Percentiles rank a stretch among this genome's conserved stretches.
Conservation (phyloP, 2,888 invertebrate genomes). For the Caenorhabditis sulstoni region DNA sequence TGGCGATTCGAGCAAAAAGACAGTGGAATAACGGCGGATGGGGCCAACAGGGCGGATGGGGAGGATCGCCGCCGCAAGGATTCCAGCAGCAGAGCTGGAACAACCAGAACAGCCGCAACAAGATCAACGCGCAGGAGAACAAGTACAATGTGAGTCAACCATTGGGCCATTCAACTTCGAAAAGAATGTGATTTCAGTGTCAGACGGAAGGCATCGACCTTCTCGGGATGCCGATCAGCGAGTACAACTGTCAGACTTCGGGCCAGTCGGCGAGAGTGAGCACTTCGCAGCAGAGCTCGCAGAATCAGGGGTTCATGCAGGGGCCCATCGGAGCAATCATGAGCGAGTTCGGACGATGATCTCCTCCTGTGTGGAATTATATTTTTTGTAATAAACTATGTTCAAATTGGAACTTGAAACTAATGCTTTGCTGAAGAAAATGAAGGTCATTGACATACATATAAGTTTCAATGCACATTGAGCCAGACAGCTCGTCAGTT, state of each 20-base stretch:
- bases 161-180: neutral
- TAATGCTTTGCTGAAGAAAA: too few species aligned
- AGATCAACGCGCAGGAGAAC: conserved; percentile 2
- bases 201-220: conserved; percentile 22
- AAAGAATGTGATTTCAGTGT: neutral
- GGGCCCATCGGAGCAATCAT: conserved; percentile 4
- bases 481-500: too few species aligned
- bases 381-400: too few species aligned
- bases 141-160: conserved; percentile 16
- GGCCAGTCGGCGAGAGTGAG: conserved; percentile 5
- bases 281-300: neutral
- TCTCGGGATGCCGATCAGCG: conserved; percentile 19
- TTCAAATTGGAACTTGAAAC: too few species aligned
- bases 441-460: too few species aligned
- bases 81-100: conserved; percentile 12
- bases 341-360: conserved; percentile 2
- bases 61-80: neutral
- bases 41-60: conserved; percentile 1
- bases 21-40: conserved; percentile 14
- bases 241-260: conserved; percentile 15
- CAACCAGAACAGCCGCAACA: conserved; percentile 6
- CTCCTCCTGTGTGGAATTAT: neutral
- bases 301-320: neutral
- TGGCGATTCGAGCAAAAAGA: conserved; percentile 3
- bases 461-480: too few species aligned